A percentile compares a stretch with the other conserved stretches of the same genome.
These are phyloP conservation scores for Empidonax traillii DNA, from an alignment of 2,113 vertebrate genomes.

Conservation along the genomic window DNA sequence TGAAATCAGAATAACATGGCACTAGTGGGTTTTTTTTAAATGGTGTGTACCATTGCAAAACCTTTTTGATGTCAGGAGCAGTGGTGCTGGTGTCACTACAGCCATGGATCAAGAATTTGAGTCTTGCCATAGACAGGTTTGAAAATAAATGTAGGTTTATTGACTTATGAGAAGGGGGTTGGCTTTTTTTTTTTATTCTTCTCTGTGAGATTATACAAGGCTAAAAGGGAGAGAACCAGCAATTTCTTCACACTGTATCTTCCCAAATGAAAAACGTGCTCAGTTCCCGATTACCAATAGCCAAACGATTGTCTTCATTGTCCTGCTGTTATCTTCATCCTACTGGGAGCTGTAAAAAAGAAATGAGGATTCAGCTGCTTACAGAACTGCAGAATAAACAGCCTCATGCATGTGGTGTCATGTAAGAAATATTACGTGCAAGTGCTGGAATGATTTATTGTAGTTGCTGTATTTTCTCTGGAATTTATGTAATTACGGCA, in stretches of 20 bases:
- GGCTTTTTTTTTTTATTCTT: background rate
- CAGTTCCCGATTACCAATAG: background rate
- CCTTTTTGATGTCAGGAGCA: background rate
- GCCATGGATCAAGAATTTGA: background rate
- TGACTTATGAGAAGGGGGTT: background rate
- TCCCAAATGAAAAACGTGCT: background rate
- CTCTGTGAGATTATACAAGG: background rate
- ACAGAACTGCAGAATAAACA: background rate
- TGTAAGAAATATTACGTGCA: background rate
- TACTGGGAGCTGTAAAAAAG: conserved; percentile 70
- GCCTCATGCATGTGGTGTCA: background rate
- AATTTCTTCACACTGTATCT: background rate
- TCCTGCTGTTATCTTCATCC: conserved; percentile 50
- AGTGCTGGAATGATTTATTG: background rate
- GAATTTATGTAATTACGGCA: background rate
- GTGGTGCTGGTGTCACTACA: background rate
- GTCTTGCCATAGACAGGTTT: background rate
- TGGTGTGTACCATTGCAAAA: background rate
- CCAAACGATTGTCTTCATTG: conserved; percentile 44
- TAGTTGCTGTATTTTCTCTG: background rate
- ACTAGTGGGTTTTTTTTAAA: background rate
- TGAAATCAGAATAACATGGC: background rate
- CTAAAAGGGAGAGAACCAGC: background rate
- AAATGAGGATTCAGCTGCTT: conserved; percentile 20
- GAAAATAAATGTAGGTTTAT: conserved; percentile 21